Evolutionary conservation across 2,797 vertebrate genomes (phyloP), one percentile per base, ranked within the genome.

Genomic region (Menidia menidia): DNA sequence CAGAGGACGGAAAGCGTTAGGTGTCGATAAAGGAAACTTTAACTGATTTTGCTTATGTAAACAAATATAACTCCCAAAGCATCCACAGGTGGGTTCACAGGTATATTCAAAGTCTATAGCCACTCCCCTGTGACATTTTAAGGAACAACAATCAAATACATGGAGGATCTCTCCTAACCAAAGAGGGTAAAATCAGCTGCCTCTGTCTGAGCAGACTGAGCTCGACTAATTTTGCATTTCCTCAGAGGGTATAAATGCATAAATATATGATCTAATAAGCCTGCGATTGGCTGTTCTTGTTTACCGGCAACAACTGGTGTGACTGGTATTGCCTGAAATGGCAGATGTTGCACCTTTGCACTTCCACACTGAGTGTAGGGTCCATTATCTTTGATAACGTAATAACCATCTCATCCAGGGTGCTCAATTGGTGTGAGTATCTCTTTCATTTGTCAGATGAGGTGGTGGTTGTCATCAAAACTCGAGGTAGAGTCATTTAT

Each of bases 291-390:
- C 10, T 8, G 7, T 60, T 45, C 60, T 50, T 18, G 6, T 15
- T 71, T 19, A n/a, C 12, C 18, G 56, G 19, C 53, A 42, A 25
- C 19, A 55, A 52, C 57, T 12, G n/a, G 44, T 42, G 43, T 64
- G 68, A 64, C 30, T 32, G 51, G 18, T 60, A 42, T 69, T 58
- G n/a, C 59, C 50, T 63, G n/a, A 65, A 55, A 67, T 11, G 1
- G 18, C 30, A 41, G 42, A 11, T 64, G 15, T 44, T 51, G 11
- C 16, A 45, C 16, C 35, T 72, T 68, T n/a, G 6, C 53, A 55
- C 31, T 33, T 65, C 82, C 89, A 88, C 78, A 72, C 74, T 80
- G 68, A 74, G 54, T 81, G 68, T 67, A 62, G 76, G 64, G 63
- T 33, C 1, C 48, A 30, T 51, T 51, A 25, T 4, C 84, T 86